Evolutionary conservation across 30 jellyfish, hydroid and myxozoan species (phyloP).

Genomic region (Hydractinia echinata): DNA sequence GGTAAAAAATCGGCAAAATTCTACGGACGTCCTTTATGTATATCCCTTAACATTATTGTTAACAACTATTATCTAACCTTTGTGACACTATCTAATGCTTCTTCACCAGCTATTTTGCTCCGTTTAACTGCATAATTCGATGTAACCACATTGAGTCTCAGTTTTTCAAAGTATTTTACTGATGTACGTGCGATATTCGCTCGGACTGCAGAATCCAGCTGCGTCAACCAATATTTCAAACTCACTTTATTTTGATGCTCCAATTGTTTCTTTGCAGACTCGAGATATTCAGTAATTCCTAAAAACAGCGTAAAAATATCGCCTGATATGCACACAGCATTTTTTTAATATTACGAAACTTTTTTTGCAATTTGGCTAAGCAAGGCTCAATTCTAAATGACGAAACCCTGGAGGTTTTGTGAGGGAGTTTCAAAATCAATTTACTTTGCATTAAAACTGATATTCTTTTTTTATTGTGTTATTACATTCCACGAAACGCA

Average conservation of each 20-base stretch:
- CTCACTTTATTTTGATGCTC: slow-evolving; percentile 26
- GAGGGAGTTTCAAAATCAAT: no score
- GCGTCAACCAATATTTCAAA: slow-evolving; percentile 23
- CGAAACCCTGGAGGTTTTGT: no score
- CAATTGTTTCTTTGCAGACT: slow-evolving; percentile 13
- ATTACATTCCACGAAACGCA: no score
- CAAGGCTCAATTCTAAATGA: no score
- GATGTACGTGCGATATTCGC: slow-evolving; percentile 10
- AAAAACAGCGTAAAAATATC: background rate
- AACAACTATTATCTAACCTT: background rate
- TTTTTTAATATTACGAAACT: background rate
- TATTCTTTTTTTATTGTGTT: no score
- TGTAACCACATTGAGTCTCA: background rate
- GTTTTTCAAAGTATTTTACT: slow-evolving; percentile 7
- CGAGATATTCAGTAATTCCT: slow-evolving; percentile 17
- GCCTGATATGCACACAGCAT: background rate
- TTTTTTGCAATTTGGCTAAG: no score
- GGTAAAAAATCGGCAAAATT: no score
- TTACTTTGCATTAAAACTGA: no score
- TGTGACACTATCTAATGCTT: background rate
- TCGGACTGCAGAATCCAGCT: slow-evolving; percentile 13
- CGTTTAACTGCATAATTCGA: background rate
- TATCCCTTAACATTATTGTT: background rate
- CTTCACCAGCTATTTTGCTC: slow-evolving; percentile 21
- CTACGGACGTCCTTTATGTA: no score